Evolutionary conservation across 2,113 vertebrate genomes (phyloP), one percentile per base, ranked within the genome.

Genomic region (Dicaeum eximium): DNA sequence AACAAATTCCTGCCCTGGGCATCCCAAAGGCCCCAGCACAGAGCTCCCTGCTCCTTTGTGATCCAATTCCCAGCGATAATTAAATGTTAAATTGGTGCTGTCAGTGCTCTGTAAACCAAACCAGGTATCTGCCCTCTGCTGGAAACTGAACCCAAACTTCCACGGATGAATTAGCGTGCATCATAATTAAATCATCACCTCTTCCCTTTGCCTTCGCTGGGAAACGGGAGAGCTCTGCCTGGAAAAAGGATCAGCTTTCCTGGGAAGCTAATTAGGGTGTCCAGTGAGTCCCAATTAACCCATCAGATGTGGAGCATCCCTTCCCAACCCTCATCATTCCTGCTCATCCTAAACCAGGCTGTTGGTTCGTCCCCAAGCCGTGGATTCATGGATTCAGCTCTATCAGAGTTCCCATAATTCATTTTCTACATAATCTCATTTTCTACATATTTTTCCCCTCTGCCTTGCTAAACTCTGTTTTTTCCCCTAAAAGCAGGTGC

Each of bases 111-210:
- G 98, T 97, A 99, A 99, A 97, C 97, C 97, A 98, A 98, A 95
- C 97, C 97, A 95, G 91, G 87, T 80, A 71, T 88, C 94, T 97
- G 97, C 96, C 96, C 97, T 94, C 95, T 96, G 96, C 96, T 98
- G 92, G 99, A 99, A 99, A 99, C 97, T 66, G 89, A 98, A 98
- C 98, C 98, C 97, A 67, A 80, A 96, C 98, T 97, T 97, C 90
- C 97, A 98, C 88, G 97, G 98, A 98, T 99, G 98, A 99, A 97
- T 98, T 98, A 98, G 98, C 97, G 86, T 93, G 98, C 97, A 86
- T 98, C 99, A 99, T 99, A 97, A 99, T 99, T 99, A 99, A 99
- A 99, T 99, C 97, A 99, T 99, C 98, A 98, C 95, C 93, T 94
- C 97, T 97, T 97, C 93, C 96, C 97, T 98, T 98, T 98, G 98